phyloP scores from a whole-genome alignment of 2,113 vertebrate genomes.

The Numenius arquata region DNA sequence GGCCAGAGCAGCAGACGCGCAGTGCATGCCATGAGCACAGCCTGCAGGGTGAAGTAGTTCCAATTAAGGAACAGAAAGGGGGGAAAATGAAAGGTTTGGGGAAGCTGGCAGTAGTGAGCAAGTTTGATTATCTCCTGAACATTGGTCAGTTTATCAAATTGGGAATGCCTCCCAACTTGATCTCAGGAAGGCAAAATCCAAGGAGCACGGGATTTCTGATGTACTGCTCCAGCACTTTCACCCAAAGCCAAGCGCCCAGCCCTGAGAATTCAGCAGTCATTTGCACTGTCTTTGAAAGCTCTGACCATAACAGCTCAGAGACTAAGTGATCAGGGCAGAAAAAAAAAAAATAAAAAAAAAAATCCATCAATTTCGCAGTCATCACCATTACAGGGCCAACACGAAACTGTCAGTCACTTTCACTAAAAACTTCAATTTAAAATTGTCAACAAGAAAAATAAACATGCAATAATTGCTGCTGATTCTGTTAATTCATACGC shows the following conservation, averaged over 20 bases:
- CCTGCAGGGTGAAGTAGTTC: constrained; percentile 38
- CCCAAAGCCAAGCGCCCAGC: not conserved
- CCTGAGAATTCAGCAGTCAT: not conserved
- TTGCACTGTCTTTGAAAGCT: not conserved
- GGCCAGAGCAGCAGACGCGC: constrained; percentile 4
- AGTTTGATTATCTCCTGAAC: not conserved
- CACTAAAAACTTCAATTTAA: not conserved
- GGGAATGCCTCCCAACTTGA: not conserved
- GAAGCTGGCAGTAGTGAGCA: not conserved
- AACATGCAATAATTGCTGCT: not conserved
- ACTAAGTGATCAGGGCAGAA: not conserved
- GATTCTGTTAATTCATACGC: not conserved
- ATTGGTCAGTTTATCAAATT: not conserved
- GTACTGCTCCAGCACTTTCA: not conserved
- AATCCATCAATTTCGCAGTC: not conserved
- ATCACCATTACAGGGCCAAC: not conserved
- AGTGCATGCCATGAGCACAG: constrained; percentile 47
- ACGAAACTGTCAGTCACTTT: not conserved
- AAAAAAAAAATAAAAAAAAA: fast-evolving
- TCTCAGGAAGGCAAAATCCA: not conserved
- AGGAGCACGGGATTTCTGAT: not conserved
- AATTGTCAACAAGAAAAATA: not conserved
- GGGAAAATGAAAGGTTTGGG: not conserved
- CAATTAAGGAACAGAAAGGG: not conserved
- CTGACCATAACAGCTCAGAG: not conserved